These are phyloP conservation scores for Heliocidaris erythrogramma DNA, from an alignment of 35 echinoderm and acorn worm species.

Conservation along the genomic window DNA sequence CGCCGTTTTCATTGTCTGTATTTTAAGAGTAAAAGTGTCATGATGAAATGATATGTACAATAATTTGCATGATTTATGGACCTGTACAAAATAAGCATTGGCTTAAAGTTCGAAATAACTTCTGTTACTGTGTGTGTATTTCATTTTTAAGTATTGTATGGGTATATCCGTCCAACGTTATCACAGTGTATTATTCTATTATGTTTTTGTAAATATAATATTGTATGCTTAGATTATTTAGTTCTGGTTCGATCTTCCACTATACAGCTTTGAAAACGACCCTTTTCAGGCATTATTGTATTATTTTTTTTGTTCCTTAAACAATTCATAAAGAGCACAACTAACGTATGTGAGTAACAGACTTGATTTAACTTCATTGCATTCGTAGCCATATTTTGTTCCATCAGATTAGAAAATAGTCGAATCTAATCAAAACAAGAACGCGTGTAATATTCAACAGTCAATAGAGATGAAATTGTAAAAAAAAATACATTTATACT, in stretches of 20 bases:
- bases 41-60: not conserved
- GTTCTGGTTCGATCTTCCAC: not conserved
- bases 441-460: not conserved
- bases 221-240: constrained; percentile 5
- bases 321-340: not conserved
- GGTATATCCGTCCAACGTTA: not conserved
- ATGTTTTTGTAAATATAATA: not conserved
- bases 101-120: not conserved
- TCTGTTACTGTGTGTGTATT: not conserved
- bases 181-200: not conserved
- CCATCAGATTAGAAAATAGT: not conserved
- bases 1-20: not conserved
- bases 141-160: not conserved
- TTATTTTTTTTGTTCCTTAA: not conserved
- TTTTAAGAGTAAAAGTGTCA: not conserved
- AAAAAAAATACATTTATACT: not conserved
- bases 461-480: not conserved
- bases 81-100: not conserved
- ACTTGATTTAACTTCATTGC: not conserved
- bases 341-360: not conserved
- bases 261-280: not conserved
- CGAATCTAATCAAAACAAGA: not conserved
- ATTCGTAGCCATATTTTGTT: not conserved
- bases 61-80: not conserved
- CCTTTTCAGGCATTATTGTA: not conserved